Conservation (phyloP, 2,888 invertebrate species). For the Julus scandinavius region DNA sequence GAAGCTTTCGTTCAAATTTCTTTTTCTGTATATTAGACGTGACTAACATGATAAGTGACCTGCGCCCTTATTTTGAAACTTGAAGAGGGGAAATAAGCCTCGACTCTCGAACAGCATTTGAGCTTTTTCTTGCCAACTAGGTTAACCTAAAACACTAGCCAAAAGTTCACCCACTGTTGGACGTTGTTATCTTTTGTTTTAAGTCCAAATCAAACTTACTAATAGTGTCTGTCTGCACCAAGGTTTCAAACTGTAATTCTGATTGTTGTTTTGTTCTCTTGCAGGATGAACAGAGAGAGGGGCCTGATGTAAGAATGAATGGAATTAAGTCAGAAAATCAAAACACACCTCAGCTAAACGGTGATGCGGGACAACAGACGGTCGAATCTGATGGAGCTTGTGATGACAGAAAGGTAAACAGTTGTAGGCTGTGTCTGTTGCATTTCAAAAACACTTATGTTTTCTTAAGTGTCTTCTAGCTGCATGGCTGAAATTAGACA, state of each 20-base stretch:
- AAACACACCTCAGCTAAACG: conserved; percentile 56
- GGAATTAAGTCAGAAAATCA: conserved; percentile 56
- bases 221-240: no score
- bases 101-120: neutral
- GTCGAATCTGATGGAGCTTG: conserved; percentile 51
- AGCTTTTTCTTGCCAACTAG: no score
- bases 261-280: neutral
- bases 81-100: neutral
- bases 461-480: neutral
- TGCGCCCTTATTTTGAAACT: neutral
- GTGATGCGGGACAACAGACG: conserved; percentile 55
- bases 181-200: no score
- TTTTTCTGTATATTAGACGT: neutral
- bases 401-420: conserved; percentile 57
- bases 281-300: conserved; percentile 57
- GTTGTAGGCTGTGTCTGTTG: neutral
- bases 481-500: neutral
- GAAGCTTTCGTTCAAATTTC: neutral
- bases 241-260: neutral
- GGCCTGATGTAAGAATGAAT: conserved; percentile 57
- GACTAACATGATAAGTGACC: neutral
- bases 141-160: no score
- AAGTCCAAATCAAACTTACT: no score
- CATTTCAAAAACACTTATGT: neutral
- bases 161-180: no score